Percentiles rank a stretch among this genome's conserved stretches.
These are phyloP conservation scores for Benitochromis conjunctus DNA, from an alignment of 2,113 vertebrate species.

Conservation along the genomic window DNA sequence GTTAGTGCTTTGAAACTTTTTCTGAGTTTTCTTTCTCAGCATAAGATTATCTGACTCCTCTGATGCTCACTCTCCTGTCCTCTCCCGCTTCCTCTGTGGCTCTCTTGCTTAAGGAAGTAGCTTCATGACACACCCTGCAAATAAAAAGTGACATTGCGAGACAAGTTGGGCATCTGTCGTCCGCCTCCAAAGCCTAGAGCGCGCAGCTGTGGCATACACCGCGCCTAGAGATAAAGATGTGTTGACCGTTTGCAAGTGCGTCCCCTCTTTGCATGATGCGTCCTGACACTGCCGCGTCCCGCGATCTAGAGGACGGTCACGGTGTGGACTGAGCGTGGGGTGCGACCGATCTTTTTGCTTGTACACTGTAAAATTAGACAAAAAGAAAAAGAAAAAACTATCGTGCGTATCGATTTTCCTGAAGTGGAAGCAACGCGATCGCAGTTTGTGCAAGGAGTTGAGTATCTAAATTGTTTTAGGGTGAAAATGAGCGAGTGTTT, in stretches of 20 bases:
- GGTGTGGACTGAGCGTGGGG: not conserved
- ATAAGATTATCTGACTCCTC: not conserved
- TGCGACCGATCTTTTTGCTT: not conserved
- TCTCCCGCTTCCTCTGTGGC: not conserved
- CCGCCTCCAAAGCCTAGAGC: conserved; percentile 27
- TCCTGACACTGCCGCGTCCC: conserved; percentile 37
- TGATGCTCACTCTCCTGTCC: not conserved
- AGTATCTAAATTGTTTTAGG: not conserved
- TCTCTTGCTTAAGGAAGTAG: not conserved
- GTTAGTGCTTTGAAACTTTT: conserved; percentile 72
- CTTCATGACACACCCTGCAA: not conserved
- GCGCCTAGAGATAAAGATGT: conserved; percentile 42
- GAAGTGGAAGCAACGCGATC: not conserved
- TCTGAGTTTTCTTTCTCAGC: not conserved
- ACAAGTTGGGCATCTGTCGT: conserved; percentile 3
- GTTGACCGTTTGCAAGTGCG: conserved; percentile 36
- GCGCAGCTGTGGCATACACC: conserved; percentile 57
- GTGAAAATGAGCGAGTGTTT: not conserved
- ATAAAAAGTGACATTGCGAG: conserved; percentile 13
- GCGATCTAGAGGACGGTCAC: conserved; percentile 2
- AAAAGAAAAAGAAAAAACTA: not conserved
- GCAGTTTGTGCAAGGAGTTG: not conserved
- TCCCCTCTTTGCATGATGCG: conserved; percentile 29
- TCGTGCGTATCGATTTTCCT: too few species aligned
- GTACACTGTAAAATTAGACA: not conserved